phyloP scores from a whole-genome alignment of 1,140 invertebrate genomes.

The Callitettix versicolor region DNA sequence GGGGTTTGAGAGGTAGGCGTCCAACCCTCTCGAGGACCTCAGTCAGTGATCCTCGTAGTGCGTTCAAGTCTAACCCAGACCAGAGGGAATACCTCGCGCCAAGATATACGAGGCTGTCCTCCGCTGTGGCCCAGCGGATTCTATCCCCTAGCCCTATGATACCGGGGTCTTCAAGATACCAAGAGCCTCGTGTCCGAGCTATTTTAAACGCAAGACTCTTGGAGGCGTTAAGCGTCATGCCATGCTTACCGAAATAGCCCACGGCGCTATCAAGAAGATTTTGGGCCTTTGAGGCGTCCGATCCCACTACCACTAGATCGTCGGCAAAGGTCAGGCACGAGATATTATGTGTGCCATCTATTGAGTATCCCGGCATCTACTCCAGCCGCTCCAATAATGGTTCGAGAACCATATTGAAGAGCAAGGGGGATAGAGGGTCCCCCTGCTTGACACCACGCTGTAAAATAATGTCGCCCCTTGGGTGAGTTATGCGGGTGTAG shows the following conservation, averaged over 20 bases:
- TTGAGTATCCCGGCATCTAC: not conserved
- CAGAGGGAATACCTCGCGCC: constrained; percentile 12
- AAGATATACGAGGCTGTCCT: constrained; percentile 18
- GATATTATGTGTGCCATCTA: not conserved
- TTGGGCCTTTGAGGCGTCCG: constrained; percentile 1
- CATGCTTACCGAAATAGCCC: not conserved
- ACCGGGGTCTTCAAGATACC: constrained; percentile 13
- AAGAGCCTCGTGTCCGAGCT: not conserved
- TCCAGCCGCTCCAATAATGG: constrained; percentile 16
- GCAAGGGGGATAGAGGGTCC: constrained; percentile 26
- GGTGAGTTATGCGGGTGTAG: constrained; percentile 2
- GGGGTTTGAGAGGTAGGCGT: not conserved
- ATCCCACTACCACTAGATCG: constrained; percentile 10
- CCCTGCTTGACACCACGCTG: constrained; percentile 30
- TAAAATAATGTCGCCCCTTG: not conserved
- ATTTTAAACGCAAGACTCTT: constrained; percentile 16
- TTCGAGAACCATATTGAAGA: constrained; percentile 31
- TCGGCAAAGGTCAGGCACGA: constrained; percentile 16
- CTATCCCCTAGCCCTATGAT: not conserved
- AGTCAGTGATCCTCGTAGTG: not conserved
- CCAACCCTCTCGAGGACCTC: constrained; percentile 1
- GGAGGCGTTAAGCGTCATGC: not conserved
- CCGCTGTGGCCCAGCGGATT: not conserved
- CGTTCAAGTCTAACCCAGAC: not conserved
- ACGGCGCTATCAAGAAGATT: not conserved